These are phyloP conservation scores for Anolis apletophallus DNA, from an alignment of 2,797 vertebrate genomes.

Conservation along the genomic window DNA sequence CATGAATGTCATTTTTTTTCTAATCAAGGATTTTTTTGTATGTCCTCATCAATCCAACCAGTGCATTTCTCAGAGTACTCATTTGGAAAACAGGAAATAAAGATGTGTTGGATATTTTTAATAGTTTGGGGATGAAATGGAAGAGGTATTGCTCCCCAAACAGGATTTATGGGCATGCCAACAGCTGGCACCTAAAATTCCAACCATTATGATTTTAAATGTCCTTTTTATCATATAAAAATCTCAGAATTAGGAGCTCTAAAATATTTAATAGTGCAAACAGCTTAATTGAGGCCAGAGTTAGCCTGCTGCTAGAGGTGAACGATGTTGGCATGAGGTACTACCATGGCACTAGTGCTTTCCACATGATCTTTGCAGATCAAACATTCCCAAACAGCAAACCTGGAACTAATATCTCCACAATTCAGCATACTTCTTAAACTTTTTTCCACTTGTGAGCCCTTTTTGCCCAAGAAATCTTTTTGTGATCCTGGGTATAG, in stretches of 20 bases:
- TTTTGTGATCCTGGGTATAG: too few species aligned
- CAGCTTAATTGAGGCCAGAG: neutral
- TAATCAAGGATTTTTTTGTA: slow-evolving; percentile 29
- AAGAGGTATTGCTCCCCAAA: slow-evolving; percentile 48
- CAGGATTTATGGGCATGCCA: slow-evolving; percentile 36
- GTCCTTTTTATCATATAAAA: slow-evolving; percentile 6
- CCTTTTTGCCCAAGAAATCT: too few species aligned
- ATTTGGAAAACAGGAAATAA: slow-evolving; percentile 39
- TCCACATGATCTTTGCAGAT: neutral
- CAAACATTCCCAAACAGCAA: neutral
- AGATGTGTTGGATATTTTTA: neutral
- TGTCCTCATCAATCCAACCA: slow-evolving; percentile 6
- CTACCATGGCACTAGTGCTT: neutral
- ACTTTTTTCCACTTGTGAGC: too few species aligned
- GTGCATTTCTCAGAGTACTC: slow-evolving; percentile 13
- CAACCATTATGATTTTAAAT: slow-evolving; percentile 51
- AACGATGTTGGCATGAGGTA: neutral
- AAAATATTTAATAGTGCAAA: slow-evolving; percentile 2
- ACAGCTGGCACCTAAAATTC: slow-evolving; percentile 55
- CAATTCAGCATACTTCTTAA: too few species aligned
- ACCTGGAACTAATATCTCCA: neutral
- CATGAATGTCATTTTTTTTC: slow-evolving; percentile 13
- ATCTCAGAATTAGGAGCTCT: neutral
- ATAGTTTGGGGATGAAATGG: neutral
- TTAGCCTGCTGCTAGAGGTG: neutral